Conservation (phyloP, 2,888 invertebrate species). For the Drosophila paramelanica region DNA sequence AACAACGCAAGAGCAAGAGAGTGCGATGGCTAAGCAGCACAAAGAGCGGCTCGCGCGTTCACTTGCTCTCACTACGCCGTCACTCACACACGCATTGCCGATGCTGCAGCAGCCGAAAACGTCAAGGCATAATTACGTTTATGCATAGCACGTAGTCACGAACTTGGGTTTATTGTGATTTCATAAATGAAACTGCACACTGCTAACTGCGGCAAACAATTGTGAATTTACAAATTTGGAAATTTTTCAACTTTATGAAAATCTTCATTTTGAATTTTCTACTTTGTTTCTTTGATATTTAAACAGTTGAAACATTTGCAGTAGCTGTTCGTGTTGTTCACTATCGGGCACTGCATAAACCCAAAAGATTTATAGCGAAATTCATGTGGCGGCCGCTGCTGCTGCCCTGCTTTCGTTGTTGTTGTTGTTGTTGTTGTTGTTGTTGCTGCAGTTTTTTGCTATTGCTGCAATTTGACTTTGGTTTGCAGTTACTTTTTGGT, state of each 20-base stretch:
- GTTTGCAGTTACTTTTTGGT: slow-evolving; percentile 59
- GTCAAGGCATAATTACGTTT: slow-evolving; percentile 31
- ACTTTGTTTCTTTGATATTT: not conserved
- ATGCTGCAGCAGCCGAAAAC: slow-evolving; percentile 34
- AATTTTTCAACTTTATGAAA: not conserved
- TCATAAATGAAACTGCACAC: not conserved
- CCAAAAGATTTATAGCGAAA: slow-evolving; percentile 37
- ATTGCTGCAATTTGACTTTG: slow-evolving; percentile 57
- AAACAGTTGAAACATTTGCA: slow-evolving; percentile 1
- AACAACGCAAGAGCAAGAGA: slow-evolving; percentile 34
- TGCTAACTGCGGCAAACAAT: not conserved
- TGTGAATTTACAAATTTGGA: not conserved
- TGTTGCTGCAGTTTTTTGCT: slow-evolving; percentile 20
- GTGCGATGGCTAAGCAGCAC: slow-evolving; percentile 21
- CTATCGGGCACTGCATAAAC: slow-evolving; percentile 30
- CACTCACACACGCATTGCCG: slow-evolving; percentile 45
- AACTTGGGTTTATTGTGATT: slow-evolving; percentile 3
- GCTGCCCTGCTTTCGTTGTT: slow-evolving; percentile 43
- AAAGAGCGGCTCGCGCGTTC: slow-evolving; percentile 31
- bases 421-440: slow-evolving; percentile 28
- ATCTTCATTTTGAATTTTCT: not conserved
- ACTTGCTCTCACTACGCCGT: slow-evolving; percentile 13
- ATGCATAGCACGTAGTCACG: slow-evolving; percentile 26
- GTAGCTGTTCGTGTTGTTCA: not conserved
- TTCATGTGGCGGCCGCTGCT: slow-evolving; percentile 31